phyloP scores from a whole-genome alignment of 2,888 invertebrate genomes.

The Arge pagana region DNA sequence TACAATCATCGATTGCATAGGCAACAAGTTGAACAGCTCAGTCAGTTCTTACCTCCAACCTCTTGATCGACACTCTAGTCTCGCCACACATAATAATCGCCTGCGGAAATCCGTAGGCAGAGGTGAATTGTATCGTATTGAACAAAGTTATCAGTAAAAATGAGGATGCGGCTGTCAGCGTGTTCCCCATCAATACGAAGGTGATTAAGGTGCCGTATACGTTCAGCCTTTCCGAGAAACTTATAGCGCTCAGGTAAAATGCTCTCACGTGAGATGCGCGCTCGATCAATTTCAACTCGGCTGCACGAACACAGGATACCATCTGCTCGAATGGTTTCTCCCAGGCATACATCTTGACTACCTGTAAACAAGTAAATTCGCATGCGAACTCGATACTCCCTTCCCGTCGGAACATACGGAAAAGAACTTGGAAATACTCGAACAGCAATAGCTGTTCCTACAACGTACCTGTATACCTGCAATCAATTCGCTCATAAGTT shows the following conservation, averaged over 20 bases:
- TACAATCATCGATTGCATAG: not conserved
- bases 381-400: no score
- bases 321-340: conserved; percentile 87
- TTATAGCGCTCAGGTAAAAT: conserved; percentile 70
- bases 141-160: conserved; percentile 67
- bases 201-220: conserved; percentile 70
- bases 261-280: conserved; percentile 66
- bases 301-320: conserved; percentile 74
- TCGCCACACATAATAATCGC: conserved; percentile 60
- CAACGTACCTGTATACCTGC: conserved; percentile 84
- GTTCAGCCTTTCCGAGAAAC: conserved; percentile 75
- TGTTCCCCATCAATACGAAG: conserved; percentile 58
- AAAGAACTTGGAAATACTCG: no score
- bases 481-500: conserved; percentile 94
- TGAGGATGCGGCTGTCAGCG: conserved; percentile 53
- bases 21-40: no score
- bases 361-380: conserved; percentile 60
- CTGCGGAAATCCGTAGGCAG: conserved; percentile 67
- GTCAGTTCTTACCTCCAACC: conserved; percentile 56
- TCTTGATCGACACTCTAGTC: conserved; percentile 62
- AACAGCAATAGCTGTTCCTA: no score
- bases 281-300: conserved; percentile 67
- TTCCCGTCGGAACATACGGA: no score
- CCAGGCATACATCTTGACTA: conserved; percentile 98
- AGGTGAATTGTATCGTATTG: conserved; percentile 66